Evolutionary conservation across 2,113 vertebrate genomes (phyloP).

Genomic region (Pteruthius melanotis): DNA sequence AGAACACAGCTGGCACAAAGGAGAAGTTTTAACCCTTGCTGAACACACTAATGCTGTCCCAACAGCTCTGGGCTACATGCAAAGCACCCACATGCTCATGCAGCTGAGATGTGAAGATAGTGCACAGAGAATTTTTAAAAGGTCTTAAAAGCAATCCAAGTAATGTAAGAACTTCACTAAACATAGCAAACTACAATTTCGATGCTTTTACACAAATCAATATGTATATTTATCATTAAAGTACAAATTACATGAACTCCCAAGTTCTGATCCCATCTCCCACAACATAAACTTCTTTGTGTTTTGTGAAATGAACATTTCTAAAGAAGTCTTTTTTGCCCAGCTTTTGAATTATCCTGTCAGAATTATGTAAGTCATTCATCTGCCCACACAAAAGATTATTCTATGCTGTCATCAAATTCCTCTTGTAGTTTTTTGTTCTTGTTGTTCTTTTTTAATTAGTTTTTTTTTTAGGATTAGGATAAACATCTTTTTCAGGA

Average conservation of each 20-base stretch:
- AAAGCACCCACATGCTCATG: fast-evolving
- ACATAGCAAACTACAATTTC: not conserved
- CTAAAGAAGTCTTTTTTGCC: not conserved
- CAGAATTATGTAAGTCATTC: not conserved
- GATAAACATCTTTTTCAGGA: not conserved
- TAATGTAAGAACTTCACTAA: not conserved
- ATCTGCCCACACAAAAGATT: not conserved
- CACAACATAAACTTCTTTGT: not conserved
- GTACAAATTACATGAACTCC: not conserved
- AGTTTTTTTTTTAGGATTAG: not conserved
- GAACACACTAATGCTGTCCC: not conserved
- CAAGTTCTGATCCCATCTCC: not conserved
- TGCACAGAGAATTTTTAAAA: not conserved
- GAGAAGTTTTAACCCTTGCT: not conserved
- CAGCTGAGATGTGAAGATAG: not conserved
- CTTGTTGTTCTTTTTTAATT: not conserved
- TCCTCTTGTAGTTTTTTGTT: not conserved
- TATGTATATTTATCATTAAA: not conserved
- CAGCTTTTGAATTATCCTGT: not conserved
- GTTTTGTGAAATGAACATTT: not conserved
- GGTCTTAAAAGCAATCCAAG: not conserved
- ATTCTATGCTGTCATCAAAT: not conserved
- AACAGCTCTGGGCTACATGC: not conserved
- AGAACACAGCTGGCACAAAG: not conserved
- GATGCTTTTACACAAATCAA: not conserved